Conservation (phyloP, 2,797 vertebrate genomes). For the Salmo trutta region DNA sequence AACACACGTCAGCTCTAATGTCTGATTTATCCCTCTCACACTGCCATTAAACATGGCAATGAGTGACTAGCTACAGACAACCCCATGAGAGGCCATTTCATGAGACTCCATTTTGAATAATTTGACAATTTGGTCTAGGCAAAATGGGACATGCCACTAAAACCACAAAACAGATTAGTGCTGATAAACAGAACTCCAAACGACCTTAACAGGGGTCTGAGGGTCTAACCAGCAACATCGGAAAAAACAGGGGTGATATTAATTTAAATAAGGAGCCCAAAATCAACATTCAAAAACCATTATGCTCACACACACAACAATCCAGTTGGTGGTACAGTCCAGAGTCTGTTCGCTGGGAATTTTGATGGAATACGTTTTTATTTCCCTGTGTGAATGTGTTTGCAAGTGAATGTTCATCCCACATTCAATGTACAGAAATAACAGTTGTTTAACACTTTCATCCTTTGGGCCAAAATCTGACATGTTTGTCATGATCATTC, state of each 20-base stretch:
- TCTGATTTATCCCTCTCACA: constrained; percentile 57
- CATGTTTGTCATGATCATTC: background rate
- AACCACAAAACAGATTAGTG: constrained; percentile 54
- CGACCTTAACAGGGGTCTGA: background rate
- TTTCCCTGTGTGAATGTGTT: background rate
- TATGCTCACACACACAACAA: too few species aligned
- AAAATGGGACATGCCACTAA: constrained; percentile 36
- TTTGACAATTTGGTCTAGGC: constrained; percentile 45
- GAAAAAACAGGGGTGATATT: too few species aligned
- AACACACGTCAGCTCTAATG: constrained; percentile 29
- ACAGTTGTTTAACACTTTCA: background rate
- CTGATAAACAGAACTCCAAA: constrained; percentile 35
- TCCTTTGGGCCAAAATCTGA: background rate
- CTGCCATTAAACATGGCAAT: constrained; percentile 51
- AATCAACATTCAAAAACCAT: background rate
- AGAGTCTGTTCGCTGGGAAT: background rate
- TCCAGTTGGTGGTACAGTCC: too few species aligned
- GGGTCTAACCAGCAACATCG: too few species aligned
- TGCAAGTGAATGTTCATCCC: background rate
- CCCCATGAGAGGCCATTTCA: constrained; percentile 59
- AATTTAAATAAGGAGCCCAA: background rate
- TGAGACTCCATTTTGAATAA: constrained; percentile 65
- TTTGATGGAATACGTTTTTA: background rate
- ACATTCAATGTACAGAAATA: background rate
- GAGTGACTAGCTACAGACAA: constrained; percentile 47